phyloP scores from a whole-genome alignment of 2,113 vertebrate species.

The cattle (Bos taurus) region DNA sequence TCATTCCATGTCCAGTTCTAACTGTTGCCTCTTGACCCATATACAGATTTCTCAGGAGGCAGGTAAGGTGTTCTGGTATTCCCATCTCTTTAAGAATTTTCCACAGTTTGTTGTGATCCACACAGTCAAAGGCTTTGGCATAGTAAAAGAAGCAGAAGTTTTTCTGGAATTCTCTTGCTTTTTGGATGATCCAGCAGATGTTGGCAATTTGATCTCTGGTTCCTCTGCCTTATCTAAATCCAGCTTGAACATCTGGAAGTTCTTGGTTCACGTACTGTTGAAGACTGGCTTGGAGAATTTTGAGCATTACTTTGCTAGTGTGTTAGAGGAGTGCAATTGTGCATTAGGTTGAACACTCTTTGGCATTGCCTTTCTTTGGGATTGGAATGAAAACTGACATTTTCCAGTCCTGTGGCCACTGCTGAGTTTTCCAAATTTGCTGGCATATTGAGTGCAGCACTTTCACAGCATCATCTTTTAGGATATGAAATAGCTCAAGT shows the following conservation, averaged over 20 bases:
- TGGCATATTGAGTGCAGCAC: not conserved
- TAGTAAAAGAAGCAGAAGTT: not conserved
- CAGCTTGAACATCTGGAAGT: not conserved
- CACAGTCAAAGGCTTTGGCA: not conserved
- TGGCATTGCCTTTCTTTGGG: not conserved
- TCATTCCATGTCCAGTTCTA: not conserved
- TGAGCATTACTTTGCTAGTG: not conserved
- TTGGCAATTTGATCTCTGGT: not conserved
- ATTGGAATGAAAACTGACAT: not conserved
- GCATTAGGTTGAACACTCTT: not conserved
- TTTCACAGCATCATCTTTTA: not conserved
- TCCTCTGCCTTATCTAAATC: not conserved
- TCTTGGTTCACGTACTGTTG: not conserved
- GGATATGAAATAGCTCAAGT: not conserved
- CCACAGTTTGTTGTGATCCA: not conserved
- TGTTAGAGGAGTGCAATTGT: not conserved
- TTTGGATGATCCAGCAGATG: accelerated
- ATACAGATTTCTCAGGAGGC: not conserved
- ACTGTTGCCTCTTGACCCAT: not conserved
- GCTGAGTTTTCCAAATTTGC: not conserved
- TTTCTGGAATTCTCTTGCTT: not conserved
- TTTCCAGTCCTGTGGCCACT: not conserved
- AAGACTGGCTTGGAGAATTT: not conserved
- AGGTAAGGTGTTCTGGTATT: not conserved
- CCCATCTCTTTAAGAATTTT: not conserved